Evolutionary conservation across 2,113 vertebrate species (phyloP), one percentile per base, ranked within the genome.

Genomic region (Zosterops lateralis): DNA sequence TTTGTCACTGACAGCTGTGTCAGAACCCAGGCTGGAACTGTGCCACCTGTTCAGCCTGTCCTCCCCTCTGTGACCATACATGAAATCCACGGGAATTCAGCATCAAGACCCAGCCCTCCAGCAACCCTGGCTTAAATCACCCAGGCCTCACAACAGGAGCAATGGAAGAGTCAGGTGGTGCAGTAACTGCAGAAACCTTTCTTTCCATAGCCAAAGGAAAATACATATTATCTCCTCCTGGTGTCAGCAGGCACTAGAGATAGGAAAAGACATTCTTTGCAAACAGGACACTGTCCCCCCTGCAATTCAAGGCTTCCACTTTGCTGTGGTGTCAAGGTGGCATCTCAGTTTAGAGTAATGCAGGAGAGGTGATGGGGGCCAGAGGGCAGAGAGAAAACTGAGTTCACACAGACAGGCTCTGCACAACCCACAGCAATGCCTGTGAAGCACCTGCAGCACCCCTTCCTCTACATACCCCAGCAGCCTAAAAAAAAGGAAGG

Each of bases 391-490:
- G 51, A 71, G 21, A 84, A 31, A 77, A 75, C 2, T 10, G 12
- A 13, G 26, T 15, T 42, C 6, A 7, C 9, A 29, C 9, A 42
- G 47, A n/a, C 0, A 0, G 14, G 57, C 10, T 78, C 48, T 67
- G 48, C 40, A 31, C 1, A 78, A 53, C 48, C 73, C 2, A 4
- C 25, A 58, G 54, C 32, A 87, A 68, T 1, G 0, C 56, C 31
- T 31, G 28, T 7, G 2, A 64, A 74, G 53, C 38, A 84, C 60
- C 70, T 68, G 70, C 47, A 82, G 70, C 62, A 56, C 34, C 25
- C 25, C 38, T 68, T 62, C 31, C 47, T 34, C 71, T 68, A 29
- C 15, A 50, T 32, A 42, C 19, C 17, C 31, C 15, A 76, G 26
- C 56, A 70, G 56, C 17, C 44, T 32, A 32, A 34, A 70, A 45